These are phyloP conservation scores for Mycetomoellerius zeteki DNA, from an alignment of 1,140 invertebrate species.

Conservation along the genomic window DNA sequence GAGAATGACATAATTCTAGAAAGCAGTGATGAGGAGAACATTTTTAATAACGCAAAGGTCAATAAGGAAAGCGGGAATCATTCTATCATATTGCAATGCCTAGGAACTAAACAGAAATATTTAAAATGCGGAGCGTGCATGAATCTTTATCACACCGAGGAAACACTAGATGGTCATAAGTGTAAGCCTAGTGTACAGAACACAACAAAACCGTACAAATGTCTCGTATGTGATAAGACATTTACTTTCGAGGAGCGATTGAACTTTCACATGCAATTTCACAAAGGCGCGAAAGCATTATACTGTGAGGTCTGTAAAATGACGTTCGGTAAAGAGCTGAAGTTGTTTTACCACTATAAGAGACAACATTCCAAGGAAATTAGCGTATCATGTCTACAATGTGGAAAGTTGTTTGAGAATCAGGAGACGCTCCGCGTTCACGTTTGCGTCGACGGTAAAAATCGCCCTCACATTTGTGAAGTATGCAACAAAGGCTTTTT, in stretches of 20 bases:
- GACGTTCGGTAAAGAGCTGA: conserved; percentile 77
- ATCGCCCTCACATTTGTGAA: conserved; percentile 94
- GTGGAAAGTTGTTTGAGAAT: conserved; percentile 76
- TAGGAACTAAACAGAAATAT: conserved; percentile 75
- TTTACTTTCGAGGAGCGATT: conserved; percentile 78
- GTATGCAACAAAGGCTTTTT: conserved; percentile 97
- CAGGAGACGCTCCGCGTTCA: conserved; percentile 70
- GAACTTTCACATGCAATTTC: conserved; percentile 77
- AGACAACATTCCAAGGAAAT: conserved; percentile 77
- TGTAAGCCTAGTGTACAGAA: conserved; percentile 76
- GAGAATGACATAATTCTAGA: conserved; percentile 78
- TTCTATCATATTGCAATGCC: conserved; percentile 68
- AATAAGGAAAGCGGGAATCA: conserved; percentile 56
- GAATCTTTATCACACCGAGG: conserved; percentile 78
- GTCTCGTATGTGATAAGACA: conserved; percentile 69
- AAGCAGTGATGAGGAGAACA: conserved; percentile 76
- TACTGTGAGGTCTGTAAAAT: conserved; percentile 77
- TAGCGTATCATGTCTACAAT: conserved; percentile 77
- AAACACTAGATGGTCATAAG: conserved; percentile 75
- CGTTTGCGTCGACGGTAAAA: conserved; percentile 76
- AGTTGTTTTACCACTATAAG: conserved; percentile 79
- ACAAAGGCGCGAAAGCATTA: conserved; percentile 68
- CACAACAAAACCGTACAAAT: conserved; percentile 77
- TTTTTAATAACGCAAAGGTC: conserved; percentile 60
- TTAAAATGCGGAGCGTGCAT: conserved; percentile 78